Evolutionary conservation across 2,113 vertebrate genomes (phyloP), one percentile per base, ranked within the genome.

Genomic region (Upupa epops): DNA sequence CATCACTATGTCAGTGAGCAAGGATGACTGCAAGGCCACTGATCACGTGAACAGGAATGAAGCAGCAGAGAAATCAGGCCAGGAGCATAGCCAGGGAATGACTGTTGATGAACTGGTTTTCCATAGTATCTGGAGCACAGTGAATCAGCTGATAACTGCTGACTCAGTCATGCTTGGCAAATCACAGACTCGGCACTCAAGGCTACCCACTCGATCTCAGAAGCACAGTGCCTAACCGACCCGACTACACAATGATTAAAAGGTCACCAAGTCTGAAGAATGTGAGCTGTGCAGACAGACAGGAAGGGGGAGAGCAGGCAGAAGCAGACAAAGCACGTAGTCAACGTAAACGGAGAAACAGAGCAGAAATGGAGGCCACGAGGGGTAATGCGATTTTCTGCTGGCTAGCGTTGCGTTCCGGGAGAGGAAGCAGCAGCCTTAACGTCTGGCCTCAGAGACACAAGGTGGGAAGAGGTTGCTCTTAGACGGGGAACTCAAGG

Each of bases 341-440:
- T 60, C 70, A 68, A 22, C 36, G 20, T 29, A 68, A 78, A 18
- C 28, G 22, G 25, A 79, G 66, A 91, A 93, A 69, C 21, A 54
- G 36, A 79, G 46, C 58, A 72, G 76, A 78, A 92, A 52, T 6
- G 13, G 66, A 88, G n/a, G 79, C 11, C 40, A 66, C 60, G 89
- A 55, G 21, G 82, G 31, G 51, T 61, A 86, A 86, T 72, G 31
- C 7, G 59, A 64, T 96, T 87, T 95, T 92, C 85, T 94, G 22
- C 36, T 37, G 66, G 28, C 4, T 69, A 42, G 22, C 22, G 14
- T 21, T 66, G n/a, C 25, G 36, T 68, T 88, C 17, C 61, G 64
- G 66, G 20, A 75, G 10, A 68, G 34, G 63, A 69, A 58, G 2
- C 29, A 68, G 31, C 9, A 60, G 6, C 26, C 17, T 52, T 37